Conservation (phyloP, 2,113 vertebrate species). For the Todiramphus chloris region DNA sequence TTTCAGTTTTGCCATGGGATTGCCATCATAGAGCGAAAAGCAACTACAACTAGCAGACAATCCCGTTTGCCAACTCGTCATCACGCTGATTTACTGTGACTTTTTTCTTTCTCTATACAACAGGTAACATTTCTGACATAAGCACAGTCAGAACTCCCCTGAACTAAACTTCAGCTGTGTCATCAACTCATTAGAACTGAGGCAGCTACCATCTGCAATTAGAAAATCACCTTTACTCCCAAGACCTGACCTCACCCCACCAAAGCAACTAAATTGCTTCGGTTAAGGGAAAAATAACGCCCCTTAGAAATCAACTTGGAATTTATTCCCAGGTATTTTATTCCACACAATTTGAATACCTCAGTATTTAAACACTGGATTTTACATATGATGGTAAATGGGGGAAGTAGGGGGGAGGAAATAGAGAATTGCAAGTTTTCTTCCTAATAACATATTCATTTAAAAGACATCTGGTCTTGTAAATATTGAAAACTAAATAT, state of each 20-base stretch:
- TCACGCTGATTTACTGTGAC: neutral
- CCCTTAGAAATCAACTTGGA: neutral
- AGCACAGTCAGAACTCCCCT: slow-evolving; percentile 13
- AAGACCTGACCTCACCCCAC: neutral
- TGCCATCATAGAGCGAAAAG: neutral
- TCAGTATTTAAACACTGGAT: neutral
- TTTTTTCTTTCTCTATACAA: neutral
- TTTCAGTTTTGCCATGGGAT: neutral
- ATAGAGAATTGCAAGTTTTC: neutral
- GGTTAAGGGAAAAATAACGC: neutral
- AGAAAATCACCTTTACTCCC: slow-evolving; percentile 10
- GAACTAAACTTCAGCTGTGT: slow-evolving; percentile 18
- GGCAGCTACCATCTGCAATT: slow-evolving; percentile 13
- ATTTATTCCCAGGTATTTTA: neutral
- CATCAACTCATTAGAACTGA: slow-evolving; percentile 18
- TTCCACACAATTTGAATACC: neutral
- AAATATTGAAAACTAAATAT: neutral
- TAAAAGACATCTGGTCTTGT: neutral
- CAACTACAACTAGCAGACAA: neutral
- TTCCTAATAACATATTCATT: neutral
- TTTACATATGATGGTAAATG: neutral
- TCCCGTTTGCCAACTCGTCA: neutral
- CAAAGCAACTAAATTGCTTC: neutral
- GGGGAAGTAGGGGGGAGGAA: neutral
- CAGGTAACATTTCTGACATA: slow-evolving; percentile 6